Percentiles rank a stretch among this genome's conserved stretches.
These are phyloP conservation scores for Acanthurus tractus DNA, from an alignment of 2,797 vertebrate genomes.

Conservation along the genomic window DNA sequence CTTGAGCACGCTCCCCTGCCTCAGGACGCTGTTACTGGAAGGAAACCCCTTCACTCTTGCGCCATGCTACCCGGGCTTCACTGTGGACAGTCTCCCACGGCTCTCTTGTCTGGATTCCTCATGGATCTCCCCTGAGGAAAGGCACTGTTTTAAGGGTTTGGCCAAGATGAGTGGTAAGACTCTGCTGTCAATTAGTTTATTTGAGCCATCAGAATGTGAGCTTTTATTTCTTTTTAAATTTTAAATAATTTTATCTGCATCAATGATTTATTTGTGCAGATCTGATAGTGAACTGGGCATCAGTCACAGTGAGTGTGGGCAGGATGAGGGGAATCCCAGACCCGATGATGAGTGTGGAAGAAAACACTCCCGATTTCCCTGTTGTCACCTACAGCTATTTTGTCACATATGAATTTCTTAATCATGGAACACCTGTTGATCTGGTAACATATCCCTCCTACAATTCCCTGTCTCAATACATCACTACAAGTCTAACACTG, in stretches of 20 bases:
- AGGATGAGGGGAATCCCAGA: conserved; percentile 85
- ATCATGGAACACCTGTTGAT: conserved; percentile 22
- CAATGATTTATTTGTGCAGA: conserved; percentile 69
- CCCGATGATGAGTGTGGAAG: conserved; percentile 52
- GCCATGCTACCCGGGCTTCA: conserved; percentile 87
- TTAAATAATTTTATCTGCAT: background rate
- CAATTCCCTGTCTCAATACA: background rate
- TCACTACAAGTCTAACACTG: background rate
- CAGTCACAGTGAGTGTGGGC: conserved; percentile 83
- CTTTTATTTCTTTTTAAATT: background rate
- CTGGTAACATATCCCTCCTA: conserved; percentile 36
- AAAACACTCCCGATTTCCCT: conserved; percentile 69
- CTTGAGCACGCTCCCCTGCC: conserved; percentile 78
- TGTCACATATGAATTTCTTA: conserved; percentile 86
- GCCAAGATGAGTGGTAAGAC: conserved; percentile 81
- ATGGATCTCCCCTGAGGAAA: conserved; percentile 81
- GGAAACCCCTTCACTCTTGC: conserved; percentile 90
- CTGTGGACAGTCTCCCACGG: conserved; percentile 85
- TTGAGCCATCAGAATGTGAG: background rate
- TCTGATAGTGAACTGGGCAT: conserved; percentile 61
- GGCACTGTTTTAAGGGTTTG: conserved; percentile 80
- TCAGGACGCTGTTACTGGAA: conserved; percentile 86
- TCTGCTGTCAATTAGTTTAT: background rate
- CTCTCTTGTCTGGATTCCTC: conserved; percentile 85
- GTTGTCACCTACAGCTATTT: conserved; percentile 83